Conservation (phyloP, 1,140 invertebrate species). For the Paraescarpia echinospica region DNA sequence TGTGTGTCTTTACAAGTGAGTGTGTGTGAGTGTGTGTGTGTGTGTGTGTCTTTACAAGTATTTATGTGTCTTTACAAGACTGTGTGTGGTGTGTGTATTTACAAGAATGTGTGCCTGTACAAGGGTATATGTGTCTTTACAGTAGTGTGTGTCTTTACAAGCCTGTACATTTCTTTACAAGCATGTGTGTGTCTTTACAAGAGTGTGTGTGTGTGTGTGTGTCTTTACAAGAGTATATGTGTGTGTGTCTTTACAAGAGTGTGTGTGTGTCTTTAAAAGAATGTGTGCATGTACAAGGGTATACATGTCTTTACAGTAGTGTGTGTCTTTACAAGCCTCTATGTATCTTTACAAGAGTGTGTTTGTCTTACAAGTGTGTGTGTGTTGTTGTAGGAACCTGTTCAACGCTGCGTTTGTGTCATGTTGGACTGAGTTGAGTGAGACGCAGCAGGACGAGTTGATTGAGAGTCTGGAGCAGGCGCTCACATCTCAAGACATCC, state of each 20-base stretch:
- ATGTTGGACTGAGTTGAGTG: conserved; percentile 94
- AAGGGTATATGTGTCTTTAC: not conserved
- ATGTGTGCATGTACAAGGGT: too few species aligned
- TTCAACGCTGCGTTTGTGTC: conserved; percentile 99
- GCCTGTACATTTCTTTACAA: not conserved
- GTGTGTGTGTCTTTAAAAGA: too few species aligned
- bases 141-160: too few species aligned
- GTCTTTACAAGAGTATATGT: not conserved
- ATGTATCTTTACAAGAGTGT: not conserved
- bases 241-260: too few species aligned
- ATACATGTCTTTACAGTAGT: not conserved
- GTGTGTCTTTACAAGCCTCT: not conserved
- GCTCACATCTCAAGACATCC: conserved; percentile 86
- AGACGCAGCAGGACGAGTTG: conserved; percentile 80
- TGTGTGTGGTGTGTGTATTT: too few species aligned
- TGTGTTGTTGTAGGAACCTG: conserved; percentile 69
- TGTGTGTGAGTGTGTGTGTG: too few species aligned
- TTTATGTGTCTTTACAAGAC: not conserved
- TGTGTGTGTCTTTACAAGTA: not conserved
- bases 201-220: not conserved
- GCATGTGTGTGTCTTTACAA: not conserved
- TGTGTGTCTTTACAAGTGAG: too few species aligned
- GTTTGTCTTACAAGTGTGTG: too few species aligned
- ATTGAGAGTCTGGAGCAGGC: conserved; percentile 86
- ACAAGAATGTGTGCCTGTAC: too few species aligned